phyloP scores from a whole-genome alignment of 2,888 invertebrate genomes.

The Pristionchus arcanus region DNA sequence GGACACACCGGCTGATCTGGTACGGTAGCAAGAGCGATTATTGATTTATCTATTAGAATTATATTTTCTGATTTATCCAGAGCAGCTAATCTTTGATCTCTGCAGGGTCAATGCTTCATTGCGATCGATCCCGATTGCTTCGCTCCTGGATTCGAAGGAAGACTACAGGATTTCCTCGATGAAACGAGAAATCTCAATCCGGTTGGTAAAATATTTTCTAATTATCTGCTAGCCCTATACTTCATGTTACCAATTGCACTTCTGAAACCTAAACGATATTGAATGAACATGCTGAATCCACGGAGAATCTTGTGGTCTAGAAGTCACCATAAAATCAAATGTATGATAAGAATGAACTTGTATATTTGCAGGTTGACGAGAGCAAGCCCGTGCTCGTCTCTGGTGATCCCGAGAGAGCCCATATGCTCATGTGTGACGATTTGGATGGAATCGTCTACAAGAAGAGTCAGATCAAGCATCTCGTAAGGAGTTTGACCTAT shows the following conservation, averaged over 20 bases:
- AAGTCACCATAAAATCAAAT: neutral
- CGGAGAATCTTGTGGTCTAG: neutral
- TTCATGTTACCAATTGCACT: neutral
- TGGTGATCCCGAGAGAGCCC: constrained; percentile 78
- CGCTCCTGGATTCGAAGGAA: constrained; percentile 74
- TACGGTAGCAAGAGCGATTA: constrained; percentile 62
- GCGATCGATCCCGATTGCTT: constrained; percentile 79
- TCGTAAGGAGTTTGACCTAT: constrained; percentile 81
- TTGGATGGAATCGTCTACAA: constrained; percentile 78
- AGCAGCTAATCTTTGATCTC: constrained; percentile 49
- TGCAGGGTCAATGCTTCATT: constrained; percentile 79
- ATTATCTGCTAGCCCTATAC: neutral
- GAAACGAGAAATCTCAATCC: constrained; percentile 74
- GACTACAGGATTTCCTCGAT: constrained; percentile 77
- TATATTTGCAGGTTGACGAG: constrained; percentile 59
- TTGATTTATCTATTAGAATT: constrained; percentile 59
- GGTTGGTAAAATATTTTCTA: constrained; percentile 58
- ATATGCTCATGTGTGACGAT: constrained; percentile 74
- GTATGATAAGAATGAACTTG: neutral
- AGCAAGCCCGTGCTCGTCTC: constrained; percentile 73
- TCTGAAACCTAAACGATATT: neutral
- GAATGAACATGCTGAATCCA: no score
- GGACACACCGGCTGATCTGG: constrained; percentile 84
- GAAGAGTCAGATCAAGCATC: constrained; percentile 83
- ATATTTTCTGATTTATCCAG: constrained; percentile 57